These are phyloP conservation scores for Pseudolycoriella hygida DNA, from an alignment of 2,888 invertebrate genomes.

Conservation along the genomic window DNA sequence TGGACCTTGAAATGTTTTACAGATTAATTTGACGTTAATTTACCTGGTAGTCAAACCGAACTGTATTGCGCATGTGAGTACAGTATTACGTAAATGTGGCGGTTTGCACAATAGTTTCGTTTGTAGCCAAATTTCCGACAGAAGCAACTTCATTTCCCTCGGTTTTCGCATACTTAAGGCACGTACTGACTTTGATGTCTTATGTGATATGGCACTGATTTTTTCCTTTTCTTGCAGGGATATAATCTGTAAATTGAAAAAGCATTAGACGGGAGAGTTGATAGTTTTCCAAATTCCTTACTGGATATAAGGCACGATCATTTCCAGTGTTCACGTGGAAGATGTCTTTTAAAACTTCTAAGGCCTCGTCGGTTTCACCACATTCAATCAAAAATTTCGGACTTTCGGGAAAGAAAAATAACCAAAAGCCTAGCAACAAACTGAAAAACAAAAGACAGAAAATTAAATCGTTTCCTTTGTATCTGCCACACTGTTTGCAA, in stretches of 20 bases:
- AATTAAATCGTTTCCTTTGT: neutral
- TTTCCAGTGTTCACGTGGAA: constrained; percentile 56
- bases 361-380: constrained; percentile 58
- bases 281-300: constrained; percentile 22
- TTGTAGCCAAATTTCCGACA: constrained; percentile 53
- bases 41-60: constrained; percentile 66
- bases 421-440: constrained; percentile 34
- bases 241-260: constrained; percentile 39
- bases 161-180: constrained; percentile 51
- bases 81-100: constrained; percentile 56
- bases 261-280: too few species aligned
- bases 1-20: constrained; percentile 4
- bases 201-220: constrained; percentile 42
- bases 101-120: constrained; percentile 56
- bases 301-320: constrained; percentile 50
- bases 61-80: constrained; percentile 62
- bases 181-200: constrained; percentile 46
- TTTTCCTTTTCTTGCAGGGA: constrained; percentile 50
- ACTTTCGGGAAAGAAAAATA: constrained; percentile 61
- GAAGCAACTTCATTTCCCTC: constrained; percentile 49
- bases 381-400: constrained; percentile 68
- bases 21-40: neutral
- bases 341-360: constrained; percentile 47
- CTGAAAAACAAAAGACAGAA: constrained; percentile 12
- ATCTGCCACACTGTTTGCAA: constrained; percentile 15